Evolutionary conservation across 2,888 invertebrate genomes (phyloP).

Genomic region (Ophraella communa): DNA sequence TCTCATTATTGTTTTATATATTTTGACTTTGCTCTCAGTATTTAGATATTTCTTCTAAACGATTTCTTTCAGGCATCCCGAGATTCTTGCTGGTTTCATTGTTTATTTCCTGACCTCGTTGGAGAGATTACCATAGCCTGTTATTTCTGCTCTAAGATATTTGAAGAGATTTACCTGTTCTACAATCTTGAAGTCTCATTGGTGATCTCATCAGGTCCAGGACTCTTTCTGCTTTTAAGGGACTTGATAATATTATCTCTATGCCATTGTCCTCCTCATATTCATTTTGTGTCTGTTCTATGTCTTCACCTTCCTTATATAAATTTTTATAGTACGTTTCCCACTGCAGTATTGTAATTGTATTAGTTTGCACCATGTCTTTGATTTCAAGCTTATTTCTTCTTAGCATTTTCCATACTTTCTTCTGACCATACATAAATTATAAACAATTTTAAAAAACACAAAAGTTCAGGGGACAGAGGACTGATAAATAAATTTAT

Average conservation of each 20-base stretch:
- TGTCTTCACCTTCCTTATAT: neutral
- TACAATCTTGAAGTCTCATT: no score
- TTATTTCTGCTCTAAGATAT: no score
- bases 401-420: no score
- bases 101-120: neutral
- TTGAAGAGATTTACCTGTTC: no score
- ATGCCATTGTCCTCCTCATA: neutral
- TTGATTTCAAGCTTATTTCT: no score
- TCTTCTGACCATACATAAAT: no score
- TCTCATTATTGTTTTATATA: neutral
- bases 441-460: no score
- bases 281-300: neutral
- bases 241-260: neutral
- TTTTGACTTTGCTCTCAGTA: neutral
- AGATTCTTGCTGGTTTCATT: neutral
- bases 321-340: neutral
- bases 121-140: no score
- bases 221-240: conserved; percentile 4
- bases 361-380: no score
- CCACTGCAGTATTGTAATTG: neutral
- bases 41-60: neutral
- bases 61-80: neutral
- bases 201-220: conserved; percentile 1
- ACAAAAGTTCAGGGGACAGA: no score
- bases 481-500: no score